These are phyloP conservation scores for Panzeria rudis DNA, from an alignment of 2,888 invertebrate genomes.

Conservation along the genomic window DNA sequence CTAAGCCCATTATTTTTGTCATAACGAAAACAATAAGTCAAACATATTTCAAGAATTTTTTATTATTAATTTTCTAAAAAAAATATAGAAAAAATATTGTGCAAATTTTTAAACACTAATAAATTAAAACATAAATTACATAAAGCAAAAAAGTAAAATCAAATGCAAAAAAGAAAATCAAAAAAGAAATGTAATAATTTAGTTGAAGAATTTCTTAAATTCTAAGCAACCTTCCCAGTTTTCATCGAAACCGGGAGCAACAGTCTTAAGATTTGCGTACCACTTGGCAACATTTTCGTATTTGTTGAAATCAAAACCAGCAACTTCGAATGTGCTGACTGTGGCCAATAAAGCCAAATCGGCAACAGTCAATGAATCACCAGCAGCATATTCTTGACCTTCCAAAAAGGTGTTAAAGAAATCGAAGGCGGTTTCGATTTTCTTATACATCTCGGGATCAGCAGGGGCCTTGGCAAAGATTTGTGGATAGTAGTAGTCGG, in stretches of 20 bases:
- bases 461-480: slow-evolving; percentile 85
- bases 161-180: neutral
- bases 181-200: neutral
- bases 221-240: slow-evolving; percentile 73
- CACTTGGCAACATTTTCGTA: slow-evolving; percentile 88
- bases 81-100: slow-evolving; percentile 8
- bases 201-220: slow-evolving; percentile 60
- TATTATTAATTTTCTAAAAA: slow-evolving; percentile 14
- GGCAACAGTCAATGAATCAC: slow-evolving; percentile 89
- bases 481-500: slow-evolving; percentile 88
- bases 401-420: slow-evolving; percentile 88
- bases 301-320: slow-evolving; percentile 87
- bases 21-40: too few relatives aligned
- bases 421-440: slow-evolving; percentile 87
- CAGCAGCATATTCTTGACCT: slow-evolving; percentile 88
- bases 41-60: neutral
- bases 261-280: slow-evolving; percentile 87
- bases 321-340: slow-evolving; percentile 88
- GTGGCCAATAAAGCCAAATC: slow-evolving; percentile 88
- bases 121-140: slow-evolving; percentile 14
- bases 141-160: neutral
- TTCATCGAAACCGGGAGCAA: slow-evolving; percentile 85
- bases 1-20: too few relatives aligned
- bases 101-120: neutral
- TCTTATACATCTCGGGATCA: slow-evolving; percentile 87